Percentiles rank a stretch among this genome's conserved stretches.
phyloP scores from a whole-genome alignment of 2,888 invertebrate genomes.

The Malthinus seriepunctatus region DNA sequence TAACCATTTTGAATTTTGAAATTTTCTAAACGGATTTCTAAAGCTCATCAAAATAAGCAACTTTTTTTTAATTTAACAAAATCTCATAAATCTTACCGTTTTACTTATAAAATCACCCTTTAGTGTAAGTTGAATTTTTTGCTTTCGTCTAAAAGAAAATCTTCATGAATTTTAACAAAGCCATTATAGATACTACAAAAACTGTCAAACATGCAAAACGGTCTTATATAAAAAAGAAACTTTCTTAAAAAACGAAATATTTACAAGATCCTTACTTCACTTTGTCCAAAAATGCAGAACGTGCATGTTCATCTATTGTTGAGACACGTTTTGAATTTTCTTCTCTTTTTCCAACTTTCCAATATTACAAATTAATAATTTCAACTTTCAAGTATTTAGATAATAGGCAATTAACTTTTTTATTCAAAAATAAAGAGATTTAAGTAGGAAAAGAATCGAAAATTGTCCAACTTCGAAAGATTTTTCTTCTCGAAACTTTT shows the following conservation, averaged over 20 bases:
- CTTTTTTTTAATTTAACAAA: too few relatives aligned
- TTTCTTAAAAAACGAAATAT: conserved; percentile 14
- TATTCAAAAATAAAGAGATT: not conserved
- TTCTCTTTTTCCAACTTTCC: not conserved
- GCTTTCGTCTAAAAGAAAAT: not conserved
- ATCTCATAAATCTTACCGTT: too few relatives aligned
- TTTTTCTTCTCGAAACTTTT: not conserved
- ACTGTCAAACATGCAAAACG: conserved; percentile 24
- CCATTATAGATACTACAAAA: conserved; percentile 9
- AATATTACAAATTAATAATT: not conserved
- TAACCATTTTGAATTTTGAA: too few relatives aligned
- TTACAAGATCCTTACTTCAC: conserved; percentile 22
- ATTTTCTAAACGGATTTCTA: too few relatives aligned
- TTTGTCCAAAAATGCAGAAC: conserved; percentile 24
- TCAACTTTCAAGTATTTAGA: not conserved
- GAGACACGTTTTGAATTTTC: conserved; percentile 10
- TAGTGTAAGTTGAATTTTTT: not conserved
- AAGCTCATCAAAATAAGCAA: too few relatives aligned
- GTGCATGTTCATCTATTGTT: conserved; percentile 24
- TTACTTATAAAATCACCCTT: too few relatives aligned
- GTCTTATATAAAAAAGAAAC: conserved; percentile 1
- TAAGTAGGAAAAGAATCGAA: not conserved
- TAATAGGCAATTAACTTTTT: not conserved
- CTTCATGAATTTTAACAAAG: not conserved
- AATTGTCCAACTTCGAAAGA: not conserved